Evolutionary conservation across 2,797 vertebrate genomes (phyloP), one percentile per base, ranked within the genome.

Genomic region (Halcyon badia): DNA sequence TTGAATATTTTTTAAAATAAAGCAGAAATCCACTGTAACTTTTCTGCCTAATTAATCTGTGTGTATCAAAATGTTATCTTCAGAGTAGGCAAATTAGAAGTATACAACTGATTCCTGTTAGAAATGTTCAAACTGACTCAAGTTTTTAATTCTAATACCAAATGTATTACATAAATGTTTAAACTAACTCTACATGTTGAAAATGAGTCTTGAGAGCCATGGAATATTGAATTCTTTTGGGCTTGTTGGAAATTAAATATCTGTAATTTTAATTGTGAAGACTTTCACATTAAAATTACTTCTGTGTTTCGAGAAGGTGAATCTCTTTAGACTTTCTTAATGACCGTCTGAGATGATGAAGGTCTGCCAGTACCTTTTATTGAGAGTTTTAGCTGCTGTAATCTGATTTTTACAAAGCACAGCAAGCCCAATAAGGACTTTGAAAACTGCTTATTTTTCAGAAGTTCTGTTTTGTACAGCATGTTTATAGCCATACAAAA

Each of bases 161-260:
- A 95, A 91, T 88, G 39, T 96, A 78, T 95, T 97, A 94, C 85
- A 73, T 77, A 95, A 97, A 94, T 30, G 25, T 96, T 91, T 96
- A 91, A 95, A 84, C 79, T 92, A 69, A 92, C 64, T 60, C 26
- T 94, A n/a, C 77, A 2, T 81, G 28, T 94, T 93, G 90, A 90
- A 94, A 90, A 94, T 83, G 72, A 96, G 71, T 88, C 83, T 87
- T 96, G 83, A 97, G 94, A 96, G 77, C 88, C 73, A 87, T 87
- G 71, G 60, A 96, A 97, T 97, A 93, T 95, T 95, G 96, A 98
- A 98, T 97, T 98, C 82, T 98, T 93, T 83, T 77, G 93, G 93
- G 89, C 80, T 97, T 97, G 94, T 94, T 97, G 93, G 84, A 97
- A 97, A 97, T 98, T 97, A 98, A 98, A 95, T n/a, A 76, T 97